Conservation (phyloP, 2,797 vertebrate species). For the Ceryle rudis region DNA sequence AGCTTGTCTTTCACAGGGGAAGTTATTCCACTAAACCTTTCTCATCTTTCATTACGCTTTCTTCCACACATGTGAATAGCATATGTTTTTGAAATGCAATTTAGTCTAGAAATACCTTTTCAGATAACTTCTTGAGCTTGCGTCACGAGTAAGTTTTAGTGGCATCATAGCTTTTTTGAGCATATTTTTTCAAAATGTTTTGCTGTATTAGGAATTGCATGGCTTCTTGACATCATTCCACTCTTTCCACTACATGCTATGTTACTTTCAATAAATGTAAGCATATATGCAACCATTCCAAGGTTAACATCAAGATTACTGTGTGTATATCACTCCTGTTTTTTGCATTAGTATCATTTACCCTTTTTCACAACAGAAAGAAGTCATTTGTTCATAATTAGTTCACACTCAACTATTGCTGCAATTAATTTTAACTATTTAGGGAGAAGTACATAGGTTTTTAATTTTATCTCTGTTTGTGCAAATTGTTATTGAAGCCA, state of each 20-base stretch:
- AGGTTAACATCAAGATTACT: background rate
- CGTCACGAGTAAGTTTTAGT: background rate
- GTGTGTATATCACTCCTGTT: background rate
- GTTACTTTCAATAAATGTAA: background rate
- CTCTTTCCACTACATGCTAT: background rate
- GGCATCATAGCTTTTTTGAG: background rate
- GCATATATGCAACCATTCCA: background rate
- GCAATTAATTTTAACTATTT: background rate
- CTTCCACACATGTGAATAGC: background rate
- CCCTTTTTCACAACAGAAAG: background rate
- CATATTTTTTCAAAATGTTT: background rate
- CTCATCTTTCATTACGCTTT: background rate
- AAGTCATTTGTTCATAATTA: background rate
- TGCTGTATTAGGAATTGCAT: background rate
- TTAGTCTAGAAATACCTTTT: background rate
- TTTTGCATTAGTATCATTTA: background rate
- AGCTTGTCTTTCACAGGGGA: background rate
- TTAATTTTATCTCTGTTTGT: background rate
- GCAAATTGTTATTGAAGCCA: background rate
- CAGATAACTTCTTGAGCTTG: background rate
- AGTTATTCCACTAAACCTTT: background rate
- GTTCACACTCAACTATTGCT: background rate
- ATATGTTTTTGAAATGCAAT: background rate
- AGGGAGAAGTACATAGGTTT: background rate
- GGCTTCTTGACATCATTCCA: background rate